These are phyloP conservation scores for Listronotus oregonensis DNA, from an alignment of 1,140 invertebrate genomes.

Conservation along the genomic window DNA sequence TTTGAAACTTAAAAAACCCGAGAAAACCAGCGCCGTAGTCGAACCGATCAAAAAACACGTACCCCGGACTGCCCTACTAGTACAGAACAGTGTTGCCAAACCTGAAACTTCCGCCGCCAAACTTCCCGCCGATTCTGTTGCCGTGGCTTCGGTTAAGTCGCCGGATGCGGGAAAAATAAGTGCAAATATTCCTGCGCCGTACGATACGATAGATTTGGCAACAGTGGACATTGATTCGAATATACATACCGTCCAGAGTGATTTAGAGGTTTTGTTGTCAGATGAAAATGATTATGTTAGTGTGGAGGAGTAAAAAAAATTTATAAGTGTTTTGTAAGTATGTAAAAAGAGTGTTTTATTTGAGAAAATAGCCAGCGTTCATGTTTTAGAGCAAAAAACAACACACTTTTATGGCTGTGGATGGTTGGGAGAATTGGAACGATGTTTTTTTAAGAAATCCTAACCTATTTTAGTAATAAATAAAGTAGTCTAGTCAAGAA, in stretches of 20 bases:
- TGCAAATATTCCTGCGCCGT: conserved; percentile 8
- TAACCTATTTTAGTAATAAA: no score
- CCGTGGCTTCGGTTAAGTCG: background rate
- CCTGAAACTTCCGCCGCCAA: conserved; percentile 47
- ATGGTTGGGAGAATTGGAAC: no score
- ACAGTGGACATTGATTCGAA: conserved; percentile 59
- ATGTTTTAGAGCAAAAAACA: background rate
- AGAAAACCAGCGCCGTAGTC: conserved; percentile 60
- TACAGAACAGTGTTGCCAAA: conserved; percentile 51
- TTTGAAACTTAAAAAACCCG: conserved; percentile 74
- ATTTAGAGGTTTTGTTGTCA: conserved; percentile 66
- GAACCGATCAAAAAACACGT: conserved; percentile 45
- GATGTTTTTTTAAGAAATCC: no score
- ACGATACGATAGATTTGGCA: conserved; percentile 33
- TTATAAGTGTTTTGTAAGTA: background rate
- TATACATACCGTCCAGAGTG: conserved; percentile 66
- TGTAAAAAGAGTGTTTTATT: no score
- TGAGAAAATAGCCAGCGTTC: background rate
- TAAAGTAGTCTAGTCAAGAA: no score
- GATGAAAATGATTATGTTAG: conserved; percentile 50
- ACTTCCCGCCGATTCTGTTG: conserved; percentile 12
- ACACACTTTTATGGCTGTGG: conserved; percentile 18
- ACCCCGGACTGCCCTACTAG: conserved; percentile 59
- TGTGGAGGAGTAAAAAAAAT: conserved; percentile 13
- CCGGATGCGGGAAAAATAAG: background rate